Conservation (phyloP, 2,113 vertebrate species). For the Alethe castanea region DNA sequence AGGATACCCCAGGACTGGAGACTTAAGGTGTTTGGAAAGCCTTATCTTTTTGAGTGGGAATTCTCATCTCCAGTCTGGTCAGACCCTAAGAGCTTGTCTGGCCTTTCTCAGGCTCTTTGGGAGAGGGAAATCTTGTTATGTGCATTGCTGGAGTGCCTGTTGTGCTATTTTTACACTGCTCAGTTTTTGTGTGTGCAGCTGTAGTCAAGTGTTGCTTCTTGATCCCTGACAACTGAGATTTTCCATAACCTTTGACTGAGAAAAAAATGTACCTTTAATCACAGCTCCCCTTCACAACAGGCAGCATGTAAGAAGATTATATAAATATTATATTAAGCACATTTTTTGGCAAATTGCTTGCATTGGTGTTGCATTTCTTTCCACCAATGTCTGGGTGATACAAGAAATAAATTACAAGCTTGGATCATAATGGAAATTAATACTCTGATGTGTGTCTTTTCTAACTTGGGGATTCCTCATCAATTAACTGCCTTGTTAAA, state of each 20-base stretch:
- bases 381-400: background rate
- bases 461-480: background rate
- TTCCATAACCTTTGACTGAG: conserved; percentile 26
- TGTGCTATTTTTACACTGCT: conserved; percentile 35
- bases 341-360: background rate
- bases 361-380: background rate
- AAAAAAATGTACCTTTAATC: background rate
- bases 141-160: conserved; percentile 27
- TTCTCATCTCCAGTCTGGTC: background rate
- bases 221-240: background rate
- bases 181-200: background rate
- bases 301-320: background rate
- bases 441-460: background rate
- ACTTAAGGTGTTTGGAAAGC: background rate
- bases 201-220: conserved; percentile 12
- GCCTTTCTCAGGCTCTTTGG: conserved; percentile 37
- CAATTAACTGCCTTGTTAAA: background rate
- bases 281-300: background rate
- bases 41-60: background rate
- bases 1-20: background rate
- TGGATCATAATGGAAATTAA: background rate
- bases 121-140: background rate
- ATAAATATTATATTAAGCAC: conserved; percentile 10
- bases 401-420: background rate
- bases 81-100: background rate